Base-by-base conservation (phyloP, 2,113 vertebrate genomes). In the Pithys albifrons region DNA sequence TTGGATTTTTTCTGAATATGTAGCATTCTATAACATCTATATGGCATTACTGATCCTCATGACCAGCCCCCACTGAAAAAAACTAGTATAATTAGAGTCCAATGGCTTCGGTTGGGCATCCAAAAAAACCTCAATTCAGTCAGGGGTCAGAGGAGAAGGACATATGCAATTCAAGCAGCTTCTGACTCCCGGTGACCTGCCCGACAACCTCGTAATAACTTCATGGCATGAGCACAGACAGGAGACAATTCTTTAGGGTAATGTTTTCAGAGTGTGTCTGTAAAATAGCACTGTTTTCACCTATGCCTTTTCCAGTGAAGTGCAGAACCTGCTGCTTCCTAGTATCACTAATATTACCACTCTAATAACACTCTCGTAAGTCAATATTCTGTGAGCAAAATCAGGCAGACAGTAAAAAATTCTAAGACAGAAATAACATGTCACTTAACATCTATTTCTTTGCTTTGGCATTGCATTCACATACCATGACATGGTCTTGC, bases 181-280 rank as follows among this genome's bases (percentile, higher is more conserved):
- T 54, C 7, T 46, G 35, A 46, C 41, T 59, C 20, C 41, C 19
- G 24, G 7, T 46, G 43, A 75, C 24, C 27, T 58, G n/a, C n/a
- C 20, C 33, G 6, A 3, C 19, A 73, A 73, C 29, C 20, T 51
- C 2, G 0, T 19, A 66, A 24, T 11, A 77, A 39, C 14, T 58
- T 55, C 7, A 62, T 6, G 5, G 19, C n/a, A 80, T 8, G 9
- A 58, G 39, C 14, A 51, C 0, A 1, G 39, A 54, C 13, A 85
- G 46, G 9, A 93, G 17, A 25, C 19, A 72, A 9, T 19, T 75
- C 23, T 48, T 78, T 4, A 64, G 16, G 15, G 19, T 22, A 45
- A 8, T 7, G 28, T 17, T 65, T 45, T 19, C 18, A 1, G 8
- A 55, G 35, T 1, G 1, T 5, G 71, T 9, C 19, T n/a, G 20